Base-by-base conservation (phyloP, 2,888 invertebrate genomes). In the Alloscopus bannaensis region DNA sequence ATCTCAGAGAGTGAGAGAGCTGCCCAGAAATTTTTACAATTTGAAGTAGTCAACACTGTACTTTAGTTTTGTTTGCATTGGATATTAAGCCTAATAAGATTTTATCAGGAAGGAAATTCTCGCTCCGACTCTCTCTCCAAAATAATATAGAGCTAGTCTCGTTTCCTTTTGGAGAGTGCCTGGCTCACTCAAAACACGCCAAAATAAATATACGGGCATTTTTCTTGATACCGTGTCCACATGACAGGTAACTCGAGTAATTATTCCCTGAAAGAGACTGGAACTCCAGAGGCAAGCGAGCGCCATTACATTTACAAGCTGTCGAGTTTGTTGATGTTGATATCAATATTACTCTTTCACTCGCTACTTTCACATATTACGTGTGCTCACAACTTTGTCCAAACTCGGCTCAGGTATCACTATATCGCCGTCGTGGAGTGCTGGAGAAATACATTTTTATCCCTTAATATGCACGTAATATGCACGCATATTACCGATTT, bases 1-100 rank as follows among this genome's bases (percentile, higher is more conserved):
- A 8, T n/a, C 13, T n/a, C 18, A 13, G 18, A 42, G 42, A 3
- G 8, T n/a, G 42, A n/a, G 42, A 42, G 42, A 42, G 8, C 36
- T 42, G 13, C n/a, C 36, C 13, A 47, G 50, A n/a, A 22, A 3
- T n/a, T 52, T 28, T 45, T 59, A 70, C 70, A 62, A 77, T 70
- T 69, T 77, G 57, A 55, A 52, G 60, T 69, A 77, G 42, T 70
- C 70, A 77, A 70, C 77, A 69, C 76, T 55, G 47, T 65, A 59
- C 69, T 81, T 70, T 68, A 65, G 57, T 68, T 78, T 73, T 80
- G 80, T 81, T 79, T 81, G 79, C 78, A 79, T 68, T 77, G 75
- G 47, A 73, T 64, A 80, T 78, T 77, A 81, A 70, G 79, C 66
- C 83, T 83, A 83, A 83, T 83, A 77, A 83, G 83, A 83, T 83